Conservation (phyloP, 2,113 vertebrate species). For the Nannobrachium achirus region DNA sequence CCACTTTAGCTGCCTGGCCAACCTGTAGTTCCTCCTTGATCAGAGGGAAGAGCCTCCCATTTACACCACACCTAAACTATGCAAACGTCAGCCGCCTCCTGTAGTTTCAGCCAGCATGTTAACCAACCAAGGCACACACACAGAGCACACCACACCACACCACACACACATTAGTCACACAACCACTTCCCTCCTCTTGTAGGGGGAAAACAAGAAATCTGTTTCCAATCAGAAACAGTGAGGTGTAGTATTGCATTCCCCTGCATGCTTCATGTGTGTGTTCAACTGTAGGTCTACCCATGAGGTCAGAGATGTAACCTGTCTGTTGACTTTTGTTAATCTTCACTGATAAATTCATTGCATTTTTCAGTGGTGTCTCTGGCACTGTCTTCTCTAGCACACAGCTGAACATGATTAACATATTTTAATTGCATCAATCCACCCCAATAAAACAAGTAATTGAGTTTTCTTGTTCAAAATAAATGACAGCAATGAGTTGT, state of each 20-base stretch:
- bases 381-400: neutral
- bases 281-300: neutral
- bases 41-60: slow-evolving; percentile 1
- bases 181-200: neutral
- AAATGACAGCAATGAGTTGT: neutral
- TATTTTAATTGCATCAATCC: no score
- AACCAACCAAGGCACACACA: slow-evolving; percentile 16
- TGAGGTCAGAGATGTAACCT: neutral
- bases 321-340: neutral
- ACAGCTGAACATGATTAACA: no score
- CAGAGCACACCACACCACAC: no score
- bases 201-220: neutral
- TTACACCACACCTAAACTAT: slow-evolving; percentile 60
- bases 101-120: slow-evolving; percentile 39
- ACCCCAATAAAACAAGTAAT: neutral
- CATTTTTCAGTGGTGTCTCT: neutral
- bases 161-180: neutral
- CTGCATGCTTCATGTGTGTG: slow-evolving; percentile 1
- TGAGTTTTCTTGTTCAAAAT: neutral
- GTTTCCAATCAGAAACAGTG: slow-evolving; percentile 3
- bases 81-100: neutral
- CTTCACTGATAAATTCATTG: neutral
- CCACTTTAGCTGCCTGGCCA: slow-evolving; percentile 16
- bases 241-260: slow-evolving; percentile 30
- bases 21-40: slow-evolving; percentile 37